Percentiles rank a stretch among this genome's conserved stretches.
Evolutionary conservation across 2,797 vertebrate species (phyloP).

Genomic region (Diglossa cyanea): DNA sequence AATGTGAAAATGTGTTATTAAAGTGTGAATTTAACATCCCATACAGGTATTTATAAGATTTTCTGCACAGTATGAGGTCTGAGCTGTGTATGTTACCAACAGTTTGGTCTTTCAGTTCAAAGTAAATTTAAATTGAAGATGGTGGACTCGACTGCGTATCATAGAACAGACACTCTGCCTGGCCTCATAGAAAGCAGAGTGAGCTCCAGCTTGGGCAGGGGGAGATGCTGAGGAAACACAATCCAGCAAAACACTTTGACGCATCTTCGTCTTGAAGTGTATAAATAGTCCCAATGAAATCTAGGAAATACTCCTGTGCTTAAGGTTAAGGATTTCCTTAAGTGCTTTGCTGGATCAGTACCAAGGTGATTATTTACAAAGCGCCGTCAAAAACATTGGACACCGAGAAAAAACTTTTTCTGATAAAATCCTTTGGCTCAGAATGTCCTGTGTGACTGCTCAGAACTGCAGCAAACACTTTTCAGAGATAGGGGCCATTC

Average conservation of each 20-base stretch:
- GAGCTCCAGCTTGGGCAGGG: background rate
- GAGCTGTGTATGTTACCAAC: background rate
- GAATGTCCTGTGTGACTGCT: background rate
- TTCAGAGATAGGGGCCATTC: background rate
- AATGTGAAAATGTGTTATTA: background rate
- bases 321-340: constrained; percentile 16
- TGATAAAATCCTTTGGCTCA: constrained; percentile 20
- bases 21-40: background rate
- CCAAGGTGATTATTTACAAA: background rate
- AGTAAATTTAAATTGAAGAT: background rate
- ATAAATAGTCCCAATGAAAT: background rate
- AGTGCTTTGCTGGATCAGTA: constrained; percentile 50
- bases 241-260: background rate
- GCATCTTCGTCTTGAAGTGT: accelerated
- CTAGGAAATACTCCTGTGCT: constrained; percentile 1
- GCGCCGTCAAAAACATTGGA: background rate
- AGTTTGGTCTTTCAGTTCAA: background rate
- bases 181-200: background rate
- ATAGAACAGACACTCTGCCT: background rate
- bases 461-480: background rate
- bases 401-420: background rate
- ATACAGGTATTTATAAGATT: background rate
- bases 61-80: background rate
- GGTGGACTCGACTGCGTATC: accelerated
- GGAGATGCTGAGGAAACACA: background rate